Evolutionary conservation across 2,888 invertebrate genomes (phyloP).

Genomic region (Prenolepis imparis): DNA sequence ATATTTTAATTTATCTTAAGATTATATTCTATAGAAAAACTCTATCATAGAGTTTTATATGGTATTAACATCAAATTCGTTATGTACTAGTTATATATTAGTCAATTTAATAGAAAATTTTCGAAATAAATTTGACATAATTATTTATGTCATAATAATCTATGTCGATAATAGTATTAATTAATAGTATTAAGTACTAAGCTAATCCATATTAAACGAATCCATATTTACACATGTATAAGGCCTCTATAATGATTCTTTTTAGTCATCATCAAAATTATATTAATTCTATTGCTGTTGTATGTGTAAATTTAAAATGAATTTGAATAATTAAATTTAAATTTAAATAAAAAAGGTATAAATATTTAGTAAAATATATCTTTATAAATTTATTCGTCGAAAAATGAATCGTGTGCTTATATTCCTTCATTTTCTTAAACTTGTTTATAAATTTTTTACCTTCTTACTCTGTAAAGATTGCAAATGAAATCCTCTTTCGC

Average conservation of each 20-base stretch:
- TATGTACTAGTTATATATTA: background rate
- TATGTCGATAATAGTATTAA: conserved; percentile 7
- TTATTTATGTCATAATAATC: background rate
- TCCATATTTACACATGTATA: background rate
- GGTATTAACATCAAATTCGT: background rate
- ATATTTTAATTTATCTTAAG: background rate
- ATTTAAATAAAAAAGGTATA: background rate
- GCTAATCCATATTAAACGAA: background rate
- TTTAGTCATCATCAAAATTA: background rate
- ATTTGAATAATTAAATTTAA: background rate
- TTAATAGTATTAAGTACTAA: background rate
- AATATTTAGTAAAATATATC: background rate
- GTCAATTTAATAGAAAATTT: background rate
- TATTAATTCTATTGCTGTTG: background rate
- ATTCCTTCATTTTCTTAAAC: background rate
- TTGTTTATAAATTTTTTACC: conserved; percentile 10
- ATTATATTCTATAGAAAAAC: background rate
- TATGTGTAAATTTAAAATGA: background rate
- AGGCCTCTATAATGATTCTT: background rate
- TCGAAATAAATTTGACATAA: background rate
- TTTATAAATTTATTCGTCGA: background rate
- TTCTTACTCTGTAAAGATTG: background rate
- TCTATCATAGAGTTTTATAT: background rate
- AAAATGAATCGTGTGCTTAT: background rate
- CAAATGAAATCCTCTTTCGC: background rate